These are phyloP conservation scores for Zaprionus camerounensis DNA, from an alignment of 1,140 invertebrate genomes.

Conservation along the genomic window DNA sequence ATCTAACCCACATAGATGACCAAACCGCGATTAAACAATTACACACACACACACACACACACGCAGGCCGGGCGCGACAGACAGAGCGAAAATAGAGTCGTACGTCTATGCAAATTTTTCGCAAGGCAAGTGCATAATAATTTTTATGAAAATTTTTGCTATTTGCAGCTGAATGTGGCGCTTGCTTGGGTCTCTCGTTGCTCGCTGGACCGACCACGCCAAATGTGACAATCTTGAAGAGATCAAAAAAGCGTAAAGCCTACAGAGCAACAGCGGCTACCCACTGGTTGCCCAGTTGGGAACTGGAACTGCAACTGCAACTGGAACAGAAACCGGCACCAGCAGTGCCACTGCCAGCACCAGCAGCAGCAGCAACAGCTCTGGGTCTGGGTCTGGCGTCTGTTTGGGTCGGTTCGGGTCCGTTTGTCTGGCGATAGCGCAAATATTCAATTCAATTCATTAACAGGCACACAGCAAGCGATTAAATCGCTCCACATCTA, in stretches of 20 bases:
- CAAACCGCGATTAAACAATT: constrained; percentile 62
- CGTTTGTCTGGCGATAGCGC: constrained; percentile 46
- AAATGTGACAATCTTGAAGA: constrained; percentile 72
- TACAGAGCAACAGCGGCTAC: constrained; percentile 54
- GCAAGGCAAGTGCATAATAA: constrained; percentile 71
- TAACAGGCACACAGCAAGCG: constrained; percentile 65
- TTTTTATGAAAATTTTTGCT: constrained; percentile 69
- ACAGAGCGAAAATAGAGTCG: constrained; percentile 68
- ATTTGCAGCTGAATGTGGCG: constrained; percentile 52
- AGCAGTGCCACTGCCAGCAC: background rate
- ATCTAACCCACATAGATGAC: constrained; percentile 74
- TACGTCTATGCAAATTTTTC: constrained; percentile 75
- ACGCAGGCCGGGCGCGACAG: constrained; percentile 10
- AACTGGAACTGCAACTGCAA: constrained; percentile 37
- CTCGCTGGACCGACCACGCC: constrained; percentile 46
- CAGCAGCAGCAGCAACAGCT: background rate
- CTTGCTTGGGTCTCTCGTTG: constrained; percentile 22
- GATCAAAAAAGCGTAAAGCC: constrained; percentile 77
- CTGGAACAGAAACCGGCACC: constrained; percentile 13
- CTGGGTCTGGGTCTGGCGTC: background rate
- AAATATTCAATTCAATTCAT: constrained; percentile 79
- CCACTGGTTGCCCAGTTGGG: constrained; percentile 65
- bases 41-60: constrained; percentile 46
- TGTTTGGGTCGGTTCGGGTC: constrained; percentile 13
- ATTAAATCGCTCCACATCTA: constrained; percentile 70